Conservation (phyloP, 1,140 invertebrate genomes). For the Drosophila pectinifera region DNA sequence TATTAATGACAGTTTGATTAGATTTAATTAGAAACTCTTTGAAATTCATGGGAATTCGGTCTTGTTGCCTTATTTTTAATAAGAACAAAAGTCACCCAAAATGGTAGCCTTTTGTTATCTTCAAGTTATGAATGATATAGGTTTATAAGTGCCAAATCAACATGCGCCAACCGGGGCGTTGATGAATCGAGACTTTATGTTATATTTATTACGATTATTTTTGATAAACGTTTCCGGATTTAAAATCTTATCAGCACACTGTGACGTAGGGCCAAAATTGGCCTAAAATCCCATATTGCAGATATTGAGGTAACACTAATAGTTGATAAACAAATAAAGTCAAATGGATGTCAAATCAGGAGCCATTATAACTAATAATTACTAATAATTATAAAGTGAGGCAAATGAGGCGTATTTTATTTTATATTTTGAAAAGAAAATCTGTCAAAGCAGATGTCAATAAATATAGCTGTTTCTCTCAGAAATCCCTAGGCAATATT, state of each 20-base stretch:
- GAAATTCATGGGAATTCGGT: conserved; percentile 25
- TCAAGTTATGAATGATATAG: conserved; percentile 18
- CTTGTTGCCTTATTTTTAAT: conserved; percentile 1
- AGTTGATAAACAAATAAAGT: too few species aligned
- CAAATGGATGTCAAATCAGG: too few species aligned
- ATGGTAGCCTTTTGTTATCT: conserved; percentile 21
- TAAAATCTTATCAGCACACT: neutral
- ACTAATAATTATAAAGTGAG: too few species aligned
- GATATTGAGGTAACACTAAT: neutral
- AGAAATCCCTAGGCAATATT: too few species aligned
- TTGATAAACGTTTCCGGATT: conserved; percentile 18
- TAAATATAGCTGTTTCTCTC: too few species aligned
- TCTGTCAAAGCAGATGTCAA: too few species aligned
- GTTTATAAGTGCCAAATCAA: conserved; percentile 20
- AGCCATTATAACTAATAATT: too few species aligned
- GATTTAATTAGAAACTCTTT: conserved; percentile 38
- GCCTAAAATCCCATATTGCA: neutral
- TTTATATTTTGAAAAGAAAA: too few species aligned
- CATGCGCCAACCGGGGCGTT: conserved; percentile 21
- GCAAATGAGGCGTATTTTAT: too few species aligned
- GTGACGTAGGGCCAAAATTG: neutral
- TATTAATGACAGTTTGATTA: conserved; percentile 48
- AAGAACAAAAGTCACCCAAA: conserved; percentile 1
- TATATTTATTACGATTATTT: conserved; percentile 1
- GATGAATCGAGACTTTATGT: conserved; percentile 5